These are phyloP conservation scores for Drosophila macrospina DNA, from an alignment of 2,888 invertebrate species.

Conservation along the genomic window DNA sequence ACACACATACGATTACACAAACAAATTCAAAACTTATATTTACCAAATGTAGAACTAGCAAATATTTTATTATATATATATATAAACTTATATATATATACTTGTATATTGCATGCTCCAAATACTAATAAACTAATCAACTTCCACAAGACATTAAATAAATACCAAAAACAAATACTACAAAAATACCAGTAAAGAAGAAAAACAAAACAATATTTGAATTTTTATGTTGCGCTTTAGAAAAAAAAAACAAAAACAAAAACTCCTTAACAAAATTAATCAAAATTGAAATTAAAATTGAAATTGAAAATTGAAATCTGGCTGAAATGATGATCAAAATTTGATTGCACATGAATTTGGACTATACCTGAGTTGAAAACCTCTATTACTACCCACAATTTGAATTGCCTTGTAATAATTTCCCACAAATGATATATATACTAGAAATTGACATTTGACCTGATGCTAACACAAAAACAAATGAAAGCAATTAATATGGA, in stretches of 20 bases:
- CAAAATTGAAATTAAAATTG: slow-evolving; percentile 33
- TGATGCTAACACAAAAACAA: neutral
- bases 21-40: neutral
- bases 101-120: slow-evolving; percentile 35
- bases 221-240: slow-evolving; percentile 52
- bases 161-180: slow-evolving; percentile 22
- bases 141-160: slow-evolving; percentile 30
- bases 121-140: slow-evolving; percentile 18
- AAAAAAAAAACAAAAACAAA: slow-evolving; percentile 32
- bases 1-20: slow-evolving; percentile 12
- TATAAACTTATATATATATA: neutral
- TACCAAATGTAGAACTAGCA: slow-evolving; percentile 6
- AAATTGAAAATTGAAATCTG: neutral
- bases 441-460: slow-evolving; percentile 4
- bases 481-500: slow-evolving; percentile 9
- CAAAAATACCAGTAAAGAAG: slow-evolving; percentile 21
- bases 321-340: slow-evolving; percentile 33
- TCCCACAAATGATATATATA: neutral
- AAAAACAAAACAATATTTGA: slow-evolving; percentile 11
- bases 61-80: slow-evolving; percentile 1
- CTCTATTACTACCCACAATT: slow-evolving; percentile 25
- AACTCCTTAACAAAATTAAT: slow-evolving; percentile 38
- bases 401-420: slow-evolving; percentile 24
- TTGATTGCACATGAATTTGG: slow-evolving; percentile 56
- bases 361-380: slow-evolving; percentile 51